Conservation (phyloP, 1,140 invertebrate genomes). For the Manduca sexta region DNA sequence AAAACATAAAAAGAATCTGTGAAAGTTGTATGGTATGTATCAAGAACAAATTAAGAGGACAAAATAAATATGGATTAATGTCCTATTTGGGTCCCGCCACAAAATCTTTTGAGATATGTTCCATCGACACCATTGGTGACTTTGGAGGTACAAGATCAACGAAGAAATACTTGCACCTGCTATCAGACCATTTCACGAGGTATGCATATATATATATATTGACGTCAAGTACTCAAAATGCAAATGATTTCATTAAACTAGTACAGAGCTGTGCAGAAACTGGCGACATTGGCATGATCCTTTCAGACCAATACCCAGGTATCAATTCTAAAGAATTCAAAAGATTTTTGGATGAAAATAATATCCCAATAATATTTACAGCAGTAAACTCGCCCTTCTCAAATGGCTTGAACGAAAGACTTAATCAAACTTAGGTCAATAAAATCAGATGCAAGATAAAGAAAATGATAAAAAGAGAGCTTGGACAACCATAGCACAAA, state of each 20-base stretch:
- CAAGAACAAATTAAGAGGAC: neutral
- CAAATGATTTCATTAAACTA: constrained; percentile 48
- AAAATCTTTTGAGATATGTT: neutral
- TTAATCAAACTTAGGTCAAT: constrained; percentile 38
- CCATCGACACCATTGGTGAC: constrained; percentile 3
- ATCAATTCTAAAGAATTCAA: constrained; percentile 2
- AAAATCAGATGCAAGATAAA: constrained; percentile 31
- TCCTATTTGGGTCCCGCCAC: neutral
- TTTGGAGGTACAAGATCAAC: constrained; percentile 2
- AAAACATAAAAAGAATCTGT: constrained; percentile 17
- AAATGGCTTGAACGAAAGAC: constrained; percentile 40
- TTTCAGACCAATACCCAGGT: constrained; percentile 5
- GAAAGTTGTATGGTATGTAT: neutral
- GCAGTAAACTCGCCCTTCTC: constrained; percentile 27
- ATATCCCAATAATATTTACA: constrained; percentile 16
- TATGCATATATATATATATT: constrained; percentile 14
- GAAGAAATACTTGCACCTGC: neutral
- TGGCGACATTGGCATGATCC: constrained; percentile 27
- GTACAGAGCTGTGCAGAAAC: constrained; percentile 16
- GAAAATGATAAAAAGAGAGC: constrained; percentile 12
- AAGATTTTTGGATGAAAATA: constrained; percentile 9
- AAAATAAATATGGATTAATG: constrained; percentile 1
- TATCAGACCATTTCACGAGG: neutral
- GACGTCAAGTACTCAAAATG: constrained; percentile 43
- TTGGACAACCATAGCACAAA: constrained; percentile 17